These are phyloP conservation scores for Neopelma chrysocephalum DNA, from an alignment of 2,797 vertebrate genomes.

Conservation along the genomic window DNA sequence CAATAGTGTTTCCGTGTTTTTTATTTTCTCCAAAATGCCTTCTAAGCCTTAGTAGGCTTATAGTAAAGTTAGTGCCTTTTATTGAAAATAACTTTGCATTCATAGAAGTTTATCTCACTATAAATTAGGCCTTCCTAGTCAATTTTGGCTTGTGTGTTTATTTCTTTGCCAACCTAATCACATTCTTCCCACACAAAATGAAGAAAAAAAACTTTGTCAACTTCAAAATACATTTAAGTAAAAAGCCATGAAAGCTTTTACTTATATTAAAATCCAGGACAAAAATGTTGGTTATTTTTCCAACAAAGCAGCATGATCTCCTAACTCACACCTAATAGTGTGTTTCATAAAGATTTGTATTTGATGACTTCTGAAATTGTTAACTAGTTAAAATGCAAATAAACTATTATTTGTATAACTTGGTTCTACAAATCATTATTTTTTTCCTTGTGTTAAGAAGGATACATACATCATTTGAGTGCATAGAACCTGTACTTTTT, in stretches of 20 bases:
- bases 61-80: conserved; percentile 33
- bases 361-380: conserved; percentile 49
- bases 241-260: conserved; percentile 59
- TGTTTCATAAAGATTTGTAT: conserved; percentile 54
- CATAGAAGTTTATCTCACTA: conserved; percentile 24
- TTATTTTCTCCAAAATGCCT: neutral
- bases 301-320: conserved; percentile 13
- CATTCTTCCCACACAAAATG: conserved; percentile 63
- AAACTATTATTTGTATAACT: conserved; percentile 49
- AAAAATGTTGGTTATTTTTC: neutral
- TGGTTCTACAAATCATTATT: conserved; percentile 56
- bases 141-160: conserved; percentile 32
- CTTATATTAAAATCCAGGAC: neutral
- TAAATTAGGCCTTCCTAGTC: conserved; percentile 37
- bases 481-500: conserved; percentile 43
- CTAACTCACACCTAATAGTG: conserved; percentile 27
- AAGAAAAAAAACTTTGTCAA: conserved; percentile 29
- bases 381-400: conserved; percentile 52
- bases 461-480: conserved; percentile 51
- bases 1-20: neutral
- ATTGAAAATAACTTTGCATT: conserved; percentile 38
- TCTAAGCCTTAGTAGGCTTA: neutral
- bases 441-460: conserved; percentile 59
- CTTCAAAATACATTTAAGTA: conserved; percentile 56
- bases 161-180: conserved; percentile 55